Evolutionary conservation across 2,888 invertebrate species (phyloP), one percentile per base, ranked within the genome.

Genomic region (Rhopalosiphum nymphaeae): DNA sequence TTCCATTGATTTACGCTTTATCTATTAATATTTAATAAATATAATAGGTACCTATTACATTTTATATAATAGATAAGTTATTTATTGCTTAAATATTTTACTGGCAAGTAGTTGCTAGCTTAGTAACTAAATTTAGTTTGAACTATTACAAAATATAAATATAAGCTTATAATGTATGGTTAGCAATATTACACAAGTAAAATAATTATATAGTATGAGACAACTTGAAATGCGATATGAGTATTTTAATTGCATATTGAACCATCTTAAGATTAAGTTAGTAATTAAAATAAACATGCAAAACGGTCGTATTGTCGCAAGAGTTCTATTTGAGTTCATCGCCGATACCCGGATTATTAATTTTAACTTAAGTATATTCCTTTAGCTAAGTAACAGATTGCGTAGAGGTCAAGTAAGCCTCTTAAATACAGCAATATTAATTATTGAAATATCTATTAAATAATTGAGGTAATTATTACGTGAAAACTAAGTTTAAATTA

Each of bases 271-370:
- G 87, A 87, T 92, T 87, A 87, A n/a, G 61, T 46, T 53, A 36
- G 87, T 67, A 13, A 49, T 87, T 61, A 89, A 93, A 88, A 89
- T 78, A 93, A 93, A 89, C 93, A 89, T 5, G n/a, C 56, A 36
- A n/a, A 53, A 61, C 3, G 56, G 36, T 36, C 36, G 57, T 61
- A n/a, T 78, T 78, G 11, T 93, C 46, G 49, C 84, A 44, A 44
- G 36, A 89, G 36, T 85, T 44, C 7, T 91, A 25, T 91, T 61
- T 36, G 86, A 61, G 49, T 84, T 57, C 46, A 78, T 84, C 11
- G 13, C 2, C 78, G 36, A 89, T 89, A 84, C 85, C 85, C 57
- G 84, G 93, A 90, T 93, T 93, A 90, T 90, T 85, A 89, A 46
- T 89, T 93, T 78, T 36, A 36, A 90, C 90, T 61, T 46, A 46